Percentiles rank a stretch among this genome's conserved stretches.
Conservation (phyloP, 2,797 vertebrate genomes). For the Salarias fasciatus region DNA sequence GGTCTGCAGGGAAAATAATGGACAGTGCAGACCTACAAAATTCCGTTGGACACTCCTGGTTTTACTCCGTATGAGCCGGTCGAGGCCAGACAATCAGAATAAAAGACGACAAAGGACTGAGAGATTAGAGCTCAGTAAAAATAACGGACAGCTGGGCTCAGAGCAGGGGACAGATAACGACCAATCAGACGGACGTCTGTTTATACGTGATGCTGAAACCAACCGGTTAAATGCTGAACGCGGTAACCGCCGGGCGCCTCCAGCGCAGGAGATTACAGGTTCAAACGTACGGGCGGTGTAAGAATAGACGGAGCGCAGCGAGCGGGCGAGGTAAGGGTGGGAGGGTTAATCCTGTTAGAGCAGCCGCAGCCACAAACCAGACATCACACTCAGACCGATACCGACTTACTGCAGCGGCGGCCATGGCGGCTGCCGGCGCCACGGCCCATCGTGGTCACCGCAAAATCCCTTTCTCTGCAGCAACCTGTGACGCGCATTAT, state of each 20-base stretch:
- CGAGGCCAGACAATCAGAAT: not conserved
- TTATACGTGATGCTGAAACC: not conserved
- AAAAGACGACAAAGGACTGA: too few species aligned
- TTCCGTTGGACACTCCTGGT: too few species aligned
- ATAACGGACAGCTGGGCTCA: too few species aligned
- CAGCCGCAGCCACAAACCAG: slow-evolving; percentile 32
- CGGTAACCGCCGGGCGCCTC: not conserved
- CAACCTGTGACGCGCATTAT: too few species aligned
- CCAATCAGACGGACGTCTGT: not conserved
- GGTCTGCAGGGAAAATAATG: not conserved
- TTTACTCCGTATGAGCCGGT: not conserved
- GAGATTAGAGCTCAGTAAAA: too few species aligned
- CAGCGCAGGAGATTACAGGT: slow-evolving; percentile 20
- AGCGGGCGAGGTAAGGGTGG: slow-evolving; percentile 17
- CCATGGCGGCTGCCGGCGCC: not conserved
- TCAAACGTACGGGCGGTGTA: slow-evolving; percentile 27
- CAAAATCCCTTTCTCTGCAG: too few species aligned
- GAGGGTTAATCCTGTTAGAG: slow-evolving; percentile 56
- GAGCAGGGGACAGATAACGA: too few species aligned
- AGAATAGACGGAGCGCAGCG: slow-evolving; percentile 48
- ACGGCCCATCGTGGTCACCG: too few species aligned
- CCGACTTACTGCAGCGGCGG: not conserved
- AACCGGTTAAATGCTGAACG: not conserved
- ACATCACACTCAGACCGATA: slow-evolving; percentile 50
- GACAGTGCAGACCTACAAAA: not conserved